Base-by-base conservation (phyloP, 1,140 invertebrate genomes). In the Probaryconus sp. region DNA sequence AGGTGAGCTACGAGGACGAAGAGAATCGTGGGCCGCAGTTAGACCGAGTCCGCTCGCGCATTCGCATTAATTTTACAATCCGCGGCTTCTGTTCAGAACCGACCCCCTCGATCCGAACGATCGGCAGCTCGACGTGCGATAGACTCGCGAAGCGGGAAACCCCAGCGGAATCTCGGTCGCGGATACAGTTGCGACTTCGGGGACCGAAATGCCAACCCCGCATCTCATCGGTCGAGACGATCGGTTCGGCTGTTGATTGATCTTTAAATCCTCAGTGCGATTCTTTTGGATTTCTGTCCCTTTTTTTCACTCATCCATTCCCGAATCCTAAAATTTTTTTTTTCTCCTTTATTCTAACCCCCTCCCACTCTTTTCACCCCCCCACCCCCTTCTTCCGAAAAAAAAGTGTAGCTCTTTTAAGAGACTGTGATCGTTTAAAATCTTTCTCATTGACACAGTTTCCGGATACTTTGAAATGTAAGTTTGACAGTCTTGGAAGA, bases 41-140 rank as follows among this genome's bases (percentile, higher is more conserved):
- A 83, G 78, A 83, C 81, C 81, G 83, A 86, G 83, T 86, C 85
- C 83, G 84, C 76, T 85, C 85, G 84, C 82, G 84, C 76, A 86
- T 83, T 86, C 85, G 79, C 83, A 85, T 84, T 85, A 78, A 82
- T 81, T n/a, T 83, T 83, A 63, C 47, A 56, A 74, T 70, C 31
- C 60, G 75, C 56, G 64, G 72, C 47, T 42, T 65, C 40, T 70
- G 67, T 31, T 45, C 14, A 50, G 56, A 73, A 61, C 20, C 51
- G 43, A 60, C 43, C 35, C 51, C 51, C 64, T 17, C n/a, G n/a
- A n/a, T 0, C 13, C 43, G 42, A 18, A 33, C 20, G 67, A 61
- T 38, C 58, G 67, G 58, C 20, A 5, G 38, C n/a, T n/a, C 31
- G 20, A 53, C 33, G 35, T 13, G 30, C 45, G 31, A 48, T 14